phyloP scores from a whole-genome alignment of 1,140 invertebrate species.

The Drosophila ogumai region DNA sequence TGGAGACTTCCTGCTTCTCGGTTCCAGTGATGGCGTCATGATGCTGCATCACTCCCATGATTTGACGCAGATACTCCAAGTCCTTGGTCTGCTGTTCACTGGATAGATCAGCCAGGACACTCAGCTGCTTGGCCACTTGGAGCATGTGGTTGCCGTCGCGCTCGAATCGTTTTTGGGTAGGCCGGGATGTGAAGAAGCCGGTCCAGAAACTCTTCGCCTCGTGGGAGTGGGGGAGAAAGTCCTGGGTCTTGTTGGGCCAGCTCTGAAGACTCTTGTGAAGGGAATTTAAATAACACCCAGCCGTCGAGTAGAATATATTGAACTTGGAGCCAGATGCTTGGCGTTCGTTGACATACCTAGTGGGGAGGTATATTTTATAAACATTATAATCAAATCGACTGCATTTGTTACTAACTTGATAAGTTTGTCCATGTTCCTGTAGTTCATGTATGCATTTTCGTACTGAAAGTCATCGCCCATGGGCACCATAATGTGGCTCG shows the following conservation, averaged over 20 bases:
- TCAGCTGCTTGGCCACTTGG: constrained; percentile 88
- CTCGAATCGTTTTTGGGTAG: constrained; percentile 93
- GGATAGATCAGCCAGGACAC: constrained; percentile 76
- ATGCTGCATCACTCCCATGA: constrained; percentile 95
- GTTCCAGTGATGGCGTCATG: constrained; percentile 96
- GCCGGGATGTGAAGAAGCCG: constrained; percentile 96
- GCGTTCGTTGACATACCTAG: constrained; percentile 85
- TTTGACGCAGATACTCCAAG: constrained; percentile 71
- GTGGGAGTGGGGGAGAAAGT: constrained; percentile 97
- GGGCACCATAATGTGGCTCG: constrained; percentile 93
- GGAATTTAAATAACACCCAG: constrained; percentile 95
- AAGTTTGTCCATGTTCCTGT: constrained; percentile 94
- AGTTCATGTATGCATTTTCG: constrained; percentile 93
- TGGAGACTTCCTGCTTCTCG: constrained; percentile 94
- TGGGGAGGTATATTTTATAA: too few relatives aligned
- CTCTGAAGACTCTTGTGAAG: constrained; percentile 89
- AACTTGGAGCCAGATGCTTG: constrained; percentile 88
- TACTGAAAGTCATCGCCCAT: constrained; percentile 98
- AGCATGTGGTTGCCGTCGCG: constrained; percentile 92
- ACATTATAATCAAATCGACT: neutral
- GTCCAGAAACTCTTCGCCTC: constrained; percentile 95
- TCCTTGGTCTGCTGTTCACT: constrained; percentile 51
- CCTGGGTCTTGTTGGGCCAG: constrained; percentile 90
- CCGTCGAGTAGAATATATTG: constrained; percentile 87
- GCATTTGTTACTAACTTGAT: constrained; percentile 88